Evolutionary conservation across 2,888 invertebrate genomes (phyloP), one percentile per base, ranked within the genome.

Genomic region (Drosophila mimica): DNA sequence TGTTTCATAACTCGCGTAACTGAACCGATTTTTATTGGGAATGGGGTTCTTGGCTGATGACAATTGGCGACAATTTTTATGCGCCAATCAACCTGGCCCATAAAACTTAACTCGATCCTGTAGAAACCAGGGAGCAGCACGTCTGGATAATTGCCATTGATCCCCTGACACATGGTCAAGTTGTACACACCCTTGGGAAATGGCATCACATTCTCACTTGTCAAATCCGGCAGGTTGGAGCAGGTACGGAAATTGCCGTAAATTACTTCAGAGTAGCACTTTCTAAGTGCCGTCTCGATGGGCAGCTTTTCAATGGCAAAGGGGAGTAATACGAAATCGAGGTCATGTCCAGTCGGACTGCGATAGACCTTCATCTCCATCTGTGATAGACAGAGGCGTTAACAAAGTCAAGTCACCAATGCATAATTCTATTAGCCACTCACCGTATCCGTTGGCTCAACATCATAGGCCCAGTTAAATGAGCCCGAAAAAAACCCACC

Each of bases 71-170:
- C 11, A 51, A 51, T 17, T 17, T 3, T 11, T 0, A 51, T 0
- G 17, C 30, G 9, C 28, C 48, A 59, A 8, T 17, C 20, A 17
- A 31, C 30, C 20, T 53, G 28, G 1, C 30, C 54, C 5, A 2
- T 9, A 4, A 36, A 15, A 0, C 0, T 2, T 0, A 1, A 0
- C 2, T 7, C 1, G 0, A 31, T 1, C 13, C 30, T 60, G 28
- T 60, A 53, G 30, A 1, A 36, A 15, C 60, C 30, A 0, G 11
- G 36, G 0, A 4, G 0, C 11, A 38, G 0, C 17, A 53, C 20
- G 20, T 52, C 60, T 15, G 60, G 20, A 15, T 53, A 30, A 13
- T 13, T 20, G 20, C 17, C 36, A 4, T 30, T 0, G 0, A 28
- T n/a, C 13, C 30, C 4, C 13, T 20, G 30, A 30, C 60, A 30